Evolutionary conservation across 2,797 vertebrate genomes (phyloP).

Genomic region (Etheostoma nigrum): DNA sequence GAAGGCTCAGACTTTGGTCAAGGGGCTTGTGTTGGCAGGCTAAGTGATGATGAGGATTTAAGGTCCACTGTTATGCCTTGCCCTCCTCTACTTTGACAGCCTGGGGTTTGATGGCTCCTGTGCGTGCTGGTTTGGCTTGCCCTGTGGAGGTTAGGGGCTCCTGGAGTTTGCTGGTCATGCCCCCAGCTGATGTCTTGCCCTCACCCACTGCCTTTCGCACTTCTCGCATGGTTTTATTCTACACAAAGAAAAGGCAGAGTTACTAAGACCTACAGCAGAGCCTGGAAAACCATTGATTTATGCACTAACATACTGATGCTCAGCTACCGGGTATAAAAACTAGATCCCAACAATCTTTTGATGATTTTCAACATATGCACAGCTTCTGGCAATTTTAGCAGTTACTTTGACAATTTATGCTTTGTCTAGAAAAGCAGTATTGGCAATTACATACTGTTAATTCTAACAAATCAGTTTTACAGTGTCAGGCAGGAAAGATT

Average conservation of each 20-base stretch:
- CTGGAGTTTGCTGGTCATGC: slow-evolving; percentile 89
- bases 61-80: slow-evolving; percentile 88
- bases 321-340: background rate
- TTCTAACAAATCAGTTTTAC: background rate
- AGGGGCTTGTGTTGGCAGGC: slow-evolving; percentile 63
- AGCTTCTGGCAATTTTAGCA: background rate
- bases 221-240: slow-evolving; percentile 89
- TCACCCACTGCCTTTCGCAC: slow-evolving; percentile 84
- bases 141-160: slow-evolving; percentile 83
- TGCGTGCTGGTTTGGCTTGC: slow-evolving; percentile 91
- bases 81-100: slow-evolving; percentile 94
- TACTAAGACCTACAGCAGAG: background rate
- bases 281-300: background rate
- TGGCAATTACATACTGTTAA: background rate
- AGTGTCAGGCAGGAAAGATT: background rate
- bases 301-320: background rate
- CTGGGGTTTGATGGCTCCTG: slow-evolving; percentile 95
- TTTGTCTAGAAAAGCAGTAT: background rate
- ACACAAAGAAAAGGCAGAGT: slow-evolving; percentile 26
- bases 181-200: slow-evolving; percentile 82
- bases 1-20: slow-evolving; percentile 58
- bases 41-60: slow-evolving; percentile 67
- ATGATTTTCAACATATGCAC: background rate
- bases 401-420: background rate
- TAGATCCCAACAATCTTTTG: background rate